phyloP scores from a whole-genome alignment of 2,113 vertebrate species.

The Scomber colias region DNA sequence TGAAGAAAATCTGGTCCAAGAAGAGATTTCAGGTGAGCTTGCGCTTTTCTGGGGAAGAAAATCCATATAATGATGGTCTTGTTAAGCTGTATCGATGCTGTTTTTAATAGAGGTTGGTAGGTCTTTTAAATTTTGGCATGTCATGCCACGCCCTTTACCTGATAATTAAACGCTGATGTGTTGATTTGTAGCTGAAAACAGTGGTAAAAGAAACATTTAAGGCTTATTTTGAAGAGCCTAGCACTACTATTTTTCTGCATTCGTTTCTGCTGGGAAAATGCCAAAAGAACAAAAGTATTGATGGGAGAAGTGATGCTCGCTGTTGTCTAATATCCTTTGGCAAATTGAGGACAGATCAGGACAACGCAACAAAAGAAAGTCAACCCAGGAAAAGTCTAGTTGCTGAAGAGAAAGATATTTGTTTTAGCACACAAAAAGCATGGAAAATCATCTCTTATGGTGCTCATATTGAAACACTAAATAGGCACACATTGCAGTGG shows the following conservation, averaged over 20 bases:
- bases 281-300: background rate
- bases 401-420: background rate
- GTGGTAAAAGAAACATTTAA: constrained; percentile 19
- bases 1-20: constrained; percentile 99
- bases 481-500: too few species aligned
- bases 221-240: background rate
- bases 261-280: background rate
- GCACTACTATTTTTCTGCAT: background rate
- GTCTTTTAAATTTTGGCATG: constrained; percentile 17
- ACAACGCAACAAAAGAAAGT: constrained; percentile 26
- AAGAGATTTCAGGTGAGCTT: constrained; percentile 96
- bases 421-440: background rate
- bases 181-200: background rate
- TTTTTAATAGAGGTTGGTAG: background rate
- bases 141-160: constrained; percentile 61
- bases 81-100: background rate
- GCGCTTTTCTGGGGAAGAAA: background rate
- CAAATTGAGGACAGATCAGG: constrained; percentile 23
- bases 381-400: constrained; percentile 4
- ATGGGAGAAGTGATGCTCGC: background rate
- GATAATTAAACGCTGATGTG: constrained; percentile 15
- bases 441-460: background rate
- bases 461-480: background rate
- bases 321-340: constrained; percentile 1
- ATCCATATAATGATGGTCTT: background rate